These are phyloP conservation scores for Lichenostomus cassidix DNA, from an alignment of 2,113 vertebrate genomes.

Conservation along the genomic window DNA sequence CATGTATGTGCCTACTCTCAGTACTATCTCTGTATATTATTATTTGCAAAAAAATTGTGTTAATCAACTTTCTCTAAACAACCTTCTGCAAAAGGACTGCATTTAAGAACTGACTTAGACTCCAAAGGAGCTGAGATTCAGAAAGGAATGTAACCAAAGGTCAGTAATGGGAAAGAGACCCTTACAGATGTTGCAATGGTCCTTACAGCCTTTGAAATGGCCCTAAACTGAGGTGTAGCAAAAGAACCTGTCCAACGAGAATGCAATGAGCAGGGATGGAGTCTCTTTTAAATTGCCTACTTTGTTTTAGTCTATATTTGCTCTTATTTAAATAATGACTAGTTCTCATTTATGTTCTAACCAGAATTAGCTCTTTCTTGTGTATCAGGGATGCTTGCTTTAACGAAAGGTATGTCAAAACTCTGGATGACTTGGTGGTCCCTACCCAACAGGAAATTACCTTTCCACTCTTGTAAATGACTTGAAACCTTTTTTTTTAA, in stretches of 20 bases:
- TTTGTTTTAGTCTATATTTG: neutral
- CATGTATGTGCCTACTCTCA: neutral
- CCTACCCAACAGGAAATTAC: neutral
- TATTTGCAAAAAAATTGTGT: neutral
- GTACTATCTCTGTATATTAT: neutral
- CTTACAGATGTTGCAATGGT: neutral
- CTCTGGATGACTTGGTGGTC: neutral
- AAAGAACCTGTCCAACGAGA: neutral
- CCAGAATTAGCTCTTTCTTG: neutral
- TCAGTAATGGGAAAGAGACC: neutral
- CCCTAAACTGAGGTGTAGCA: neutral
- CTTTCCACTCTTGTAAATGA: neutral
- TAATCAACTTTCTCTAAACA: neutral
- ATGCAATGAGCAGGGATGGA: neutral
- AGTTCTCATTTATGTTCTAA: neutral
- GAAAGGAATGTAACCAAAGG: neutral
- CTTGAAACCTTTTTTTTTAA: neutral
- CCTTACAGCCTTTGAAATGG: neutral
- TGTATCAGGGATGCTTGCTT: neutral
- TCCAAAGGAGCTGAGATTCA: neutral
- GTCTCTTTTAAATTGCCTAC: neutral
- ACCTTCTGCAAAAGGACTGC: neutral
- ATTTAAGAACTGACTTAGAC: neutral
- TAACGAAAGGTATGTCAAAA: neutral
- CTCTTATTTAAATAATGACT: neutral